A percentile compares a stretch with the other conserved stretches of the same genome.
Conservation (phyloP, 2,888 invertebrate species). For the Melinopterus prodromus region DNA sequence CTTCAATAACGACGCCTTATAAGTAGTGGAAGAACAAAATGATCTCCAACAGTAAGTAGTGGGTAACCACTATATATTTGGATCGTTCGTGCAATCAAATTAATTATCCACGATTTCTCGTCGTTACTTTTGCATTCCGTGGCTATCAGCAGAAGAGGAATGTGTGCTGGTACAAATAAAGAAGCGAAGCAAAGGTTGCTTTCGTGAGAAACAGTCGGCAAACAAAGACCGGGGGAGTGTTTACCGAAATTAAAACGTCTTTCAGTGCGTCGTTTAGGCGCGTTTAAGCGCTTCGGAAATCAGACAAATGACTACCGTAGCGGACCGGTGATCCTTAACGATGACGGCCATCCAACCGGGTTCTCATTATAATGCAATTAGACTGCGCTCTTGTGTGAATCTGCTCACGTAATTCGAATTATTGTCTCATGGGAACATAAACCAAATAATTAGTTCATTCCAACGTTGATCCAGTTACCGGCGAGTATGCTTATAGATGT, state of each 20-base stretch:
- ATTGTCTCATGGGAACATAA: not conserved
- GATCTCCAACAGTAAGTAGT: no score
- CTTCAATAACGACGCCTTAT: no score
- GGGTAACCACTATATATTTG: not conserved
- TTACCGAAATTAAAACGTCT: slow-evolving; percentile 4
- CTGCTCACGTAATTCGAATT: slow-evolving; percentile 4
- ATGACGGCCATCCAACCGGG: slow-evolving; percentile 37
- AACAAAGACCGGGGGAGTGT: slow-evolving; percentile 4
- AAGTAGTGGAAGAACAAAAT: no score
- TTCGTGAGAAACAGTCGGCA: not conserved
- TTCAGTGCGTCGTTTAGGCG: slow-evolving; percentile 4
- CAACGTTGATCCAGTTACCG: not conserved
- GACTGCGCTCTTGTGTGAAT: slow-evolving; percentile 11
- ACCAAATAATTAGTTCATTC: not conserved
- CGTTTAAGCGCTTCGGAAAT: slow-evolving; percentile 39
- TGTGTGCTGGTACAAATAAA: not conserved
- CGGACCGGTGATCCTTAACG: slow-evolving; percentile 47
- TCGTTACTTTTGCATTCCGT: not conserved
- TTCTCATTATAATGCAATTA: slow-evolving; percentile 54
- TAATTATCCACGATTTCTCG: not conserved
- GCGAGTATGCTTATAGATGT: no score
- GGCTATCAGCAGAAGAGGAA: not conserved
- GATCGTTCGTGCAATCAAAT: not conserved
- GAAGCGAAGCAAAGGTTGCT: not conserved
- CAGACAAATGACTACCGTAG: slow-evolving; percentile 53